These are phyloP conservation scores for Hoplodrina blanda DNA, from an alignment of 2,888 invertebrate genomes.

Conservation along the genomic window DNA sequence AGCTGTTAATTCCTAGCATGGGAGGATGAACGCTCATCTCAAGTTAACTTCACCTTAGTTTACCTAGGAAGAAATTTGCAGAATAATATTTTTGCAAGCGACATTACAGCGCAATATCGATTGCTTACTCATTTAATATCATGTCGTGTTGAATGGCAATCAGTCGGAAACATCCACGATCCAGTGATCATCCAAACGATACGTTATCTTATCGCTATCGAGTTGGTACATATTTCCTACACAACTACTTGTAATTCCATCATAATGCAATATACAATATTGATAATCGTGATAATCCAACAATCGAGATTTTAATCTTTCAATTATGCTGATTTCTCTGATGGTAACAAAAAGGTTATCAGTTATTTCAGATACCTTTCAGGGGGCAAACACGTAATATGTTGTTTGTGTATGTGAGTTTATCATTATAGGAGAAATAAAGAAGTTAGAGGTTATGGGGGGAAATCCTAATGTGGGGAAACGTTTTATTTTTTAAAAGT, in stretches of 20 bases:
- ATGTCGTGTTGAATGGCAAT: conserved; percentile 42
- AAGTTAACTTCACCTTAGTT: no score
- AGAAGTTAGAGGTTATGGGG: no score
- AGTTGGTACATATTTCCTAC: conserved; percentile 43
- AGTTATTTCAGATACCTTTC: conserved; percentile 1
- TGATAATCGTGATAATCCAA: conserved; percentile 48
- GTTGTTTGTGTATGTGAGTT: background rate
- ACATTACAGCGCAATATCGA: background rate
- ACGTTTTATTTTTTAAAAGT: no score
- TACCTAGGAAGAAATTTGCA: no score
- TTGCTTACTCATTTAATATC: background rate
- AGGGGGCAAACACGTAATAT: background rate
- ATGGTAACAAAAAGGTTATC: background rate
- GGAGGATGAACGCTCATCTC: no score
- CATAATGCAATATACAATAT: conserved; percentile 44
- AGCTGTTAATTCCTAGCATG: no score
- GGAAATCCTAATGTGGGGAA: no score
- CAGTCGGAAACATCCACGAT: conserved; percentile 55
- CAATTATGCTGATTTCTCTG: conserved; percentile 26
- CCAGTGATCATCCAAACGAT: conserved; percentile 50
- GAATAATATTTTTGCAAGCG: background rate
- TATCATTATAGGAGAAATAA: no score
- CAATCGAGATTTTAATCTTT: conserved; percentile 39
- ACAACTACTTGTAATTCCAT: conserved; percentile 45
- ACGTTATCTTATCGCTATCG: conserved; percentile 55